Evolutionary conservation across 2,888 invertebrate genomes (phyloP).

Genomic region (Archips crataeganus): DNA sequence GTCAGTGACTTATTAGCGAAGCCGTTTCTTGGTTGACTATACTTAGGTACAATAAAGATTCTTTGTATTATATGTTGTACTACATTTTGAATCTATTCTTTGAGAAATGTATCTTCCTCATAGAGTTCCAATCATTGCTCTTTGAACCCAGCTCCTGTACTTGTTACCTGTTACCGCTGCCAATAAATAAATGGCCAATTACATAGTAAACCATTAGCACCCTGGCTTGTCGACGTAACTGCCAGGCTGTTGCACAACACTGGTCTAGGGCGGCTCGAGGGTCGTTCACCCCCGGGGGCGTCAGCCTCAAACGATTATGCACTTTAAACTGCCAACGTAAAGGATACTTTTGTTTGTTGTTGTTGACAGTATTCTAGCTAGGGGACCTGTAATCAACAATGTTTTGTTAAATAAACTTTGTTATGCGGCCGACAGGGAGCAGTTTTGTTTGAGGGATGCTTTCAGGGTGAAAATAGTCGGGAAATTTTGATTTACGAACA

Average conservation of each 20-base stretch:
- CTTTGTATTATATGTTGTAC: too few species aligned
- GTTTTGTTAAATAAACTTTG: conserved; percentile 45
- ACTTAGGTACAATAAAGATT: too few species aligned
- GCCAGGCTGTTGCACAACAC: conserved; percentile 63
- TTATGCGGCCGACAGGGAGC: conserved; percentile 44
- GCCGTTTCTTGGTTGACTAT: too few species aligned
- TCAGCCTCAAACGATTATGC: conserved; percentile 32
- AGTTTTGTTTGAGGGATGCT: conserved; percentile 44
- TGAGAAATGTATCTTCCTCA: too few species aligned
- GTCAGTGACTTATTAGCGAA: too few species aligned
- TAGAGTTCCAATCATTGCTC: too few species aligned
- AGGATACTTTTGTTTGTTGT: conserved; percentile 41
- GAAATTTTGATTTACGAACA: conserved; percentile 51
- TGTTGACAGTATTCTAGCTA: conserved; percentile 4
- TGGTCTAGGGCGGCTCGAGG: conserved; percentile 52
- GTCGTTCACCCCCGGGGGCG: conserved; percentile 65
- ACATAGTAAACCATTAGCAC: conserved; percentile 44
- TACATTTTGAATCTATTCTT: too few species aligned
- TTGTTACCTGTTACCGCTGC: conserved; percentile 14
- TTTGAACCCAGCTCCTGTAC: not conserved
- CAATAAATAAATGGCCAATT: conserved; percentile 43
- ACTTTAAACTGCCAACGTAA: conserved; percentile 45
- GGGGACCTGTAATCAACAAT: conserved; percentile 43
- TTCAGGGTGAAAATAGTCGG: conserved; percentile 46
- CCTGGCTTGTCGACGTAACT: conserved; percentile 59